phyloP scores from a whole-genome alignment of 2,888 invertebrate species.

The Celastrina argiolus region DNA sequence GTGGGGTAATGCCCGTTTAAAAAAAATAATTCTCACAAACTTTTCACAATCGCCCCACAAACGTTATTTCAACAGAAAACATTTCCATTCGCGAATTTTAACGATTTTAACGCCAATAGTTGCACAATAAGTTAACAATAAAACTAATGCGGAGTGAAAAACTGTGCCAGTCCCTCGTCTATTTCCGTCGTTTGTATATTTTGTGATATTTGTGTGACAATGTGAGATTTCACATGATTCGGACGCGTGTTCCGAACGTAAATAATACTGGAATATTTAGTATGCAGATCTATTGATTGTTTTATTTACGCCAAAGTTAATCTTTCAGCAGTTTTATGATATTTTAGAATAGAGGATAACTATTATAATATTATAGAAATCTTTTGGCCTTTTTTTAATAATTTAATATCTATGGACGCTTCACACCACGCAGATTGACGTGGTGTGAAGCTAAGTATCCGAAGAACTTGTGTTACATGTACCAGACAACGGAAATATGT shows the following conservation, averaged over 20 bases:
- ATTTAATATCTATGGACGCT: too few relatives aligned
- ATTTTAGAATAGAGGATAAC: too few relatives aligned
- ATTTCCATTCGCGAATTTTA: background rate
- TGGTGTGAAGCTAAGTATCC: too few relatives aligned
- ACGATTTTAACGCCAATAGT: conserved; percentile 3
- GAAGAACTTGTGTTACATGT: too few relatives aligned
- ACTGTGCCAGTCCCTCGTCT: conserved; percentile 10
- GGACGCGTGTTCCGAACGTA: background rate
- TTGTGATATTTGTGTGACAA: conserved; percentile 19
- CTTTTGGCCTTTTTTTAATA: too few relatives aligned
- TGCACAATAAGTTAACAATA: conserved; percentile 14
- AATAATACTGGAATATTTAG: background rate
- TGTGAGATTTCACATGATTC: background rate
- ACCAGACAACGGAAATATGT: too few relatives aligned
- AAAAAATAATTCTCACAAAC: too few relatives aligned
- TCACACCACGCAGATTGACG: too few relatives aligned
- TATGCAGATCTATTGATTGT: background rate
- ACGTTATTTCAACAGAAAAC: background rate
- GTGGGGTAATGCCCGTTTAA: too few relatives aligned
- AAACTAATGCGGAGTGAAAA: background rate
- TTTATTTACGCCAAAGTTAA: background rate
- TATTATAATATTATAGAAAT: too few relatives aligned
- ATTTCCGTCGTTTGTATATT: conserved; percentile 16
- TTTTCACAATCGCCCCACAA: background rate
- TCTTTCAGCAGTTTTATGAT: too few relatives aligned